Evolutionary conservation across 2,888 invertebrate species (phyloP).

Genomic region (Hydrotaea diabolus): DNA sequence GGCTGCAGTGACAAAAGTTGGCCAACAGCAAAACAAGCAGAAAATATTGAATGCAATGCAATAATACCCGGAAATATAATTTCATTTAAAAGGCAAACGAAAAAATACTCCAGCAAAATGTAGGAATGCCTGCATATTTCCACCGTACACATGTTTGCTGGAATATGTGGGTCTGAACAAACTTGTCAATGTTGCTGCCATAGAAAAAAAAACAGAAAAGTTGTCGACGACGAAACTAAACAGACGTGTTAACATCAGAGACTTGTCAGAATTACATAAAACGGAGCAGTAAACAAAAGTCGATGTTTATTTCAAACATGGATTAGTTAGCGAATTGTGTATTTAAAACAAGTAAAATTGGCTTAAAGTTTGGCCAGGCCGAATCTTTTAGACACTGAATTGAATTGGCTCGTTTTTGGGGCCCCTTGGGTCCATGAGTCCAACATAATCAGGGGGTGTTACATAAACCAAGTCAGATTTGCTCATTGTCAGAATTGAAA

Average conservation of each 20-base stretch:
- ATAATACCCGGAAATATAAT: conserved; percentile 66
- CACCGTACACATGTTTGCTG: no score
- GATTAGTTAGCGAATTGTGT: background rate
- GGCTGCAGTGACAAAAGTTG: conserved; percentile 41
- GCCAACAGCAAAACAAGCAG: conserved; percentile 30
- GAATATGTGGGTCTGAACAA: conserved; percentile 16
- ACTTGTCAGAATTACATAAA: conserved; percentile 24
- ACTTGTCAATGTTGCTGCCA: conserved; percentile 15
- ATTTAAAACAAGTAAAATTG: no score
- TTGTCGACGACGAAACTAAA: background rate
- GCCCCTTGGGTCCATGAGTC: no score
- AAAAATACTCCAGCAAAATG: background rate
- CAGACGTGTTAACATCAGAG: conserved; percentile 22
- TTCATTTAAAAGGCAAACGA: conserved; percentile 39
- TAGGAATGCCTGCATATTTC: background rate
- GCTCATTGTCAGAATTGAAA: no score
- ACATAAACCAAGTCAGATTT: no score
- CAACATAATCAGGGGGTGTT: no score
- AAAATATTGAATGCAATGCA: conserved; percentile 40
- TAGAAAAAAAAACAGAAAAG: background rate
- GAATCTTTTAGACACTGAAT: no score
- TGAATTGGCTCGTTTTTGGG: no score
- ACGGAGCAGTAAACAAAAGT: background rate
- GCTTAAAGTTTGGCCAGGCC: no score
- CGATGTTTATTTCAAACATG: background rate